Conservation (phyloP, 2,888 invertebrate species). For the Drosophila hawaiiensis region DNA sequence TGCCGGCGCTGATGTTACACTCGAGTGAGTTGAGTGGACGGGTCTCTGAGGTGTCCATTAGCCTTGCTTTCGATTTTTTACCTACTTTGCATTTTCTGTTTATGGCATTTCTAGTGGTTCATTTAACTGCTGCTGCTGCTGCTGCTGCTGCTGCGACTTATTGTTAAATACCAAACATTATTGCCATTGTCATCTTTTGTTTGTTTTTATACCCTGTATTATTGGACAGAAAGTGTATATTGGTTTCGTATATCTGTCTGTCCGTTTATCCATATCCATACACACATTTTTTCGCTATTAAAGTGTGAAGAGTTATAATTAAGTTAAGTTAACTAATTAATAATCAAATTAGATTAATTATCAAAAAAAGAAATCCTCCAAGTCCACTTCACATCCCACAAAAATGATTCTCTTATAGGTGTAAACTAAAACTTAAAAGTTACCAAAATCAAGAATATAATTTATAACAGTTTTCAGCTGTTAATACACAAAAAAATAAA, state of each 20-base stretch:
- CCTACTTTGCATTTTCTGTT: constrained; percentile 65
- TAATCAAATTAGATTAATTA: neutral
- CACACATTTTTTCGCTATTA: neutral
- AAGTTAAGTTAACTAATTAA: neutral
- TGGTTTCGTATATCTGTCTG: neutral
- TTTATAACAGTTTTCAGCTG: neutral
- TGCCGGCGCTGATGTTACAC: constrained; percentile 58
- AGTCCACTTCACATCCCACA: neutral
- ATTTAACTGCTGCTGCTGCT: constrained; percentile 26
- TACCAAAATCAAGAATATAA: neutral
- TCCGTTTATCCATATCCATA: no score
- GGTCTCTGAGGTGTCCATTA: constrained; percentile 18
- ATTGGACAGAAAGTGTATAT: neutral
- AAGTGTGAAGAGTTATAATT: neutral
- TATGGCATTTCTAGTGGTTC: constrained; percentile 59
- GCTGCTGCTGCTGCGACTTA: constrained; percentile 35
- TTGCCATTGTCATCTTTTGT: constrained; percentile 71
- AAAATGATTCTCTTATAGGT: neutral
- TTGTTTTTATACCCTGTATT: constrained; percentile 24
- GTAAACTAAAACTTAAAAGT: neutral
- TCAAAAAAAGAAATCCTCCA: neutral
- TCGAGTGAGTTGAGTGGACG: constrained; percentile 59
- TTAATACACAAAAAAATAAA: neutral
- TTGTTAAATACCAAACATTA: constrained; percentile 63
- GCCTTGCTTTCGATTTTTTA: constrained; percentile 65